A percentile compares a stretch with the other conserved stretches of the same genome.
These are phyloP conservation scores for Saimiri boliviensis DNA, from an alignment of 2,113 vertebrate genomes.

Conservation along the genomic window DNA sequence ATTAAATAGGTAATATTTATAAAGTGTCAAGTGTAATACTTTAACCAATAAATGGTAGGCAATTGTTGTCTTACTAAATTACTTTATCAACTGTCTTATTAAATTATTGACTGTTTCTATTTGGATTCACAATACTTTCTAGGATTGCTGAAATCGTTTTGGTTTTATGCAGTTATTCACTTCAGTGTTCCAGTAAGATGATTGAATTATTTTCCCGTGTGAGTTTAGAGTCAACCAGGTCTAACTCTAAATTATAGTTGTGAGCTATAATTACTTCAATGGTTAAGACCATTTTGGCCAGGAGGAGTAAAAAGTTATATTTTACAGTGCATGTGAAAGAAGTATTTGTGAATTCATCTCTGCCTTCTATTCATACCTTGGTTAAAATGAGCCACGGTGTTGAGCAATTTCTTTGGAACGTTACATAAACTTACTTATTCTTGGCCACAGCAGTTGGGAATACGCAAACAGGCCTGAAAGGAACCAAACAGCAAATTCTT, in stretches of 20 bases:
- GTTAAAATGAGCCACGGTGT: constrained; percentile 84
- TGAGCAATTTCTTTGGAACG: constrained; percentile 78
- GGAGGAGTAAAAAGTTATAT: constrained; percentile 71
- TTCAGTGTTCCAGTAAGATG: constrained; percentile 44
- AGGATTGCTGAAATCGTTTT: constrained; percentile 4
- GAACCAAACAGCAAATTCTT: constrained; percentile 79
- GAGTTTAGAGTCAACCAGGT: constrained; percentile 46
- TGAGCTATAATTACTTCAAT: constrained; percentile 75
- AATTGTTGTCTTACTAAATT: constrained; percentile 24
- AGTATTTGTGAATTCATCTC: constrained; percentile 87
- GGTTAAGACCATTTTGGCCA: constrained; percentile 79
- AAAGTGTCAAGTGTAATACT: neutral
- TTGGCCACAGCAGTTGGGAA: constrained; percentile 75
- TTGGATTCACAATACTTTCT: neutral
- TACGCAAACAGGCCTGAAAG: constrained; percentile 84
- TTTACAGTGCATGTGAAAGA: constrained; percentile 84
- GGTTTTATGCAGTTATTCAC: constrained; percentile 44
- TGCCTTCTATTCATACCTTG: constrained; percentile 84
- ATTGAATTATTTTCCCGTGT: constrained; percentile 62
- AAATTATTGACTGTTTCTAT: constrained; percentile 19
- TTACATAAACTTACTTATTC: constrained; percentile 88
- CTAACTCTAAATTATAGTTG: constrained; percentile 68
- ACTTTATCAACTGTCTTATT: constrained; percentile 12
- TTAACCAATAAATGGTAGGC: neutral
- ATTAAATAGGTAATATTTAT: neutral